phyloP scores from a whole-genome alignment of 2,113 vertebrate species.

The Muntiacus reevesi region DNA sequence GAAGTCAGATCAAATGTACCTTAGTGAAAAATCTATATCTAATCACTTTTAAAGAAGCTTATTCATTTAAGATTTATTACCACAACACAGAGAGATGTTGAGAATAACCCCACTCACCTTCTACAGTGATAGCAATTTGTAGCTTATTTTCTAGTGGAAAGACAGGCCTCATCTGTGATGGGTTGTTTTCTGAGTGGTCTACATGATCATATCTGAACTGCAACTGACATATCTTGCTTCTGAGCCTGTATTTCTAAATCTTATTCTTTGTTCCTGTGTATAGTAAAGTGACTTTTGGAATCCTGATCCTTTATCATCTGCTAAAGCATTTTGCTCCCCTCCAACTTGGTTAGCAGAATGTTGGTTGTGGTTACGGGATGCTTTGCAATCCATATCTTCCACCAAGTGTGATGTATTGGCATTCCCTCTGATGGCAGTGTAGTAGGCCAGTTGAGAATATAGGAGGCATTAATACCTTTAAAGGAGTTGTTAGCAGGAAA shows the following conservation, averaged over 20 bases:
- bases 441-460: background rate
- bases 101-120: background rate
- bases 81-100: background rate
- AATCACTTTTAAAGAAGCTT: background rate
- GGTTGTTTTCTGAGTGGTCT: background rate
- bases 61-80: background rate
- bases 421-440: background rate
- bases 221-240: background rate
- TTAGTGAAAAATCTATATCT: background rate
- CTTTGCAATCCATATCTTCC: background rate
- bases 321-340: background rate
- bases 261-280: background rate
- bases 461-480: background rate
- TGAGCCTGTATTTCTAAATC: background rate
- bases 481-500: background rate
- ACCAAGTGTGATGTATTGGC: background rate
- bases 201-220: rapidly evolving
- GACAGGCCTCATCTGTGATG: rapidly evolving
- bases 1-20: background rate
- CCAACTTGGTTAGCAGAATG: background rate
- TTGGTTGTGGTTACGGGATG: background rate
- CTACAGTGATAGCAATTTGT: background rate
- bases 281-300: background rate
- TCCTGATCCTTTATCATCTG: background rate
- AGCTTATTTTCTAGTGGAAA: background rate